These are phyloP conservation scores for Patiria miniata DNA, from an alignment of 35 echinoderm and acorn worm species.

Conservation along the genomic window DNA sequence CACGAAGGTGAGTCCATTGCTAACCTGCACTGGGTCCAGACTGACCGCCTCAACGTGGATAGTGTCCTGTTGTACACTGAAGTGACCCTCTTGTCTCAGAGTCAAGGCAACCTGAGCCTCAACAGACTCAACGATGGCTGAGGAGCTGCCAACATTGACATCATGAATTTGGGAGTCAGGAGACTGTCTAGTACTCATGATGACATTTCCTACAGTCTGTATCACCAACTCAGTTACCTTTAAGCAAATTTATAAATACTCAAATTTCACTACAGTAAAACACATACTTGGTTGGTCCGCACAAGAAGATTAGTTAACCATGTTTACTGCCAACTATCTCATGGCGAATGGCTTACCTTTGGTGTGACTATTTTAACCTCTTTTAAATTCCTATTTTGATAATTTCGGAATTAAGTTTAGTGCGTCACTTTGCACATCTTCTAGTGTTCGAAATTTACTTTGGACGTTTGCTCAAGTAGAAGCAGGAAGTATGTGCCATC, in stretches of 20 bases:
- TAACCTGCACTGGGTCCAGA: not conserved
- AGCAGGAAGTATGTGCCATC: no score
- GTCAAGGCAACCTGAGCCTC: conserved; percentile 24
- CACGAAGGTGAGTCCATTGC: conserved; percentile 20
- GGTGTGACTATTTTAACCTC: no score
- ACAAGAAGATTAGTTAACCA: no score
- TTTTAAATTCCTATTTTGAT: no score
- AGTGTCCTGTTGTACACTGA: not conserved
- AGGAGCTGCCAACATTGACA: not conserved
- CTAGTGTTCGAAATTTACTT: no score
- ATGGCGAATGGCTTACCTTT: no score
- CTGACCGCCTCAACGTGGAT: conserved; percentile 12
- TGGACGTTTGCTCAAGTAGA: no score
- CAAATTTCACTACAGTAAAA: no score
- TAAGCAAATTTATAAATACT: not conserved
- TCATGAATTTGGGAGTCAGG: not conserved
- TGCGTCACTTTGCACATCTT: no score
- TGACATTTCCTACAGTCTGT: conserved; percentile 8
- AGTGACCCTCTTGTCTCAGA: not conserved
- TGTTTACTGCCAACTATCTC: no score
- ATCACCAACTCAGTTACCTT: conserved; percentile 21
- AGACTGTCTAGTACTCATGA: not conserved
- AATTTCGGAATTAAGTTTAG: no score
- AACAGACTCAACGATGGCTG: not conserved
- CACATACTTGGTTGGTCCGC: no score